Evolutionary conservation across 2,113 vertebrate genomes (phyloP).

Genomic region (Hemicordylus capensis): DNA sequence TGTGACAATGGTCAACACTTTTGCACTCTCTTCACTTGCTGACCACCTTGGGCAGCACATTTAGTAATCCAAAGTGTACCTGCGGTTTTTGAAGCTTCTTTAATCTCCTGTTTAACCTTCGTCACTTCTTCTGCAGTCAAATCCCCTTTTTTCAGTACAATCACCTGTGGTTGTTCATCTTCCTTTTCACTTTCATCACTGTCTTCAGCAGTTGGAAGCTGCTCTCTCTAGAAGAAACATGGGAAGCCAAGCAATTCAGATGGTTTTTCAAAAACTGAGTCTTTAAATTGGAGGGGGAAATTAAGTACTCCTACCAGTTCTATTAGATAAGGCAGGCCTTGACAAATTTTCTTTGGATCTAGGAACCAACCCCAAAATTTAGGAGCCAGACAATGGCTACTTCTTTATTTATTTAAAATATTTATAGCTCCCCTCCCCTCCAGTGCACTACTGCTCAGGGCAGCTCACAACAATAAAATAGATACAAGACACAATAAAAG

Average conservation of each 20-base stretch:
- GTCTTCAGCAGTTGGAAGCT: constrained; percentile 79
- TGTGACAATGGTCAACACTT: neutral
- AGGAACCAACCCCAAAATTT: too few species aligned
- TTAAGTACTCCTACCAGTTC: neutral
- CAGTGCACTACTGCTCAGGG: too few species aligned
- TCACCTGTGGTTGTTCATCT: constrained; percentile 93
- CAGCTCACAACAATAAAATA: too few species aligned
- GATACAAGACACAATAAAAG: too few species aligned
- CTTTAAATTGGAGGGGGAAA: neutral
- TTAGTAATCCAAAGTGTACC: constrained; percentile 41
- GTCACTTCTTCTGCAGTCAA: constrained; percentile 88
- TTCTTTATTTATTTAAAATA: too few species aligned
- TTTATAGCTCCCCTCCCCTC: too few species aligned
- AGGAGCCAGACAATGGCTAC: too few species aligned
- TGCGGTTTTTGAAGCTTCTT: constrained; percentile 65
- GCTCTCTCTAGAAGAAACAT: constrained; percentile 76
- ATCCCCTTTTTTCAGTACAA: constrained; percentile 89
- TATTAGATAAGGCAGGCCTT: neutral
- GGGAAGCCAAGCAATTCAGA: constrained; percentile 15
- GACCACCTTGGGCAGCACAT: neutral
- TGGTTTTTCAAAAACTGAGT: neutral
- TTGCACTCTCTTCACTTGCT: neutral
- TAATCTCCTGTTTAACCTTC: constrained; percentile 82
- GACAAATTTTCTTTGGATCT: too few species aligned
- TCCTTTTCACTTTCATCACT: constrained; percentile 83